Evolutionary conservation across 2,113 vertebrate species (phyloP).

Genomic region (Alethe diademata): DNA sequence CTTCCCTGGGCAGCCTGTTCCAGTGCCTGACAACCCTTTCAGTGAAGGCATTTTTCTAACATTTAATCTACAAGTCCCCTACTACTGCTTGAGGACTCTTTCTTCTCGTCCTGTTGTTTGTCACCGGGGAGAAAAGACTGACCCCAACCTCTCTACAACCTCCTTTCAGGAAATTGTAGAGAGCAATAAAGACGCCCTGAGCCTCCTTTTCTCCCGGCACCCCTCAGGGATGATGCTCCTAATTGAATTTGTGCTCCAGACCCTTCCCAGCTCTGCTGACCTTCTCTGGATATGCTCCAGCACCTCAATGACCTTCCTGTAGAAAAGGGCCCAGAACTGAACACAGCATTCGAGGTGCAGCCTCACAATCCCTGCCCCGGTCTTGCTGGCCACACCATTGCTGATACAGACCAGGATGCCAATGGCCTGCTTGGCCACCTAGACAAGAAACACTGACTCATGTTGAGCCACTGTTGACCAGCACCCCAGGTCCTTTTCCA

Average conservation of each 20-base stretch:
- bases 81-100: neutral
- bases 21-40: neutral
- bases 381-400: neutral
- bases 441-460: neutral
- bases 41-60: neutral
- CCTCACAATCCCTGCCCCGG: rapidly evolving
- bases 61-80: neutral
- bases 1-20: neutral
- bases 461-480: no score
- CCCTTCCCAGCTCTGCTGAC: rapidly evolving
- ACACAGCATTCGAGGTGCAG: rapidly evolving
- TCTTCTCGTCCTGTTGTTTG: neutral
- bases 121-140: neutral
- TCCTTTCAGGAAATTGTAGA: neutral
- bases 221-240: no score
- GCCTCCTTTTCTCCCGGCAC: neutral
- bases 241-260: neutral
- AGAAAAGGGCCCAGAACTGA: neutral
- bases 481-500: neutral
- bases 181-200: neutral
- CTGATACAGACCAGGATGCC: neutral
- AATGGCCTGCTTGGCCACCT: neutral
- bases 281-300: neutral
- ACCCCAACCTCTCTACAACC: neutral
- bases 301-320: rapidly evolving